A percentile compares a stretch with the other conserved stretches of the same genome.
These are phyloP conservation scores for Chascanopsetta lugubris DNA, from an alignment of 2,113 vertebrate species.

Conservation along the genomic window DNA sequence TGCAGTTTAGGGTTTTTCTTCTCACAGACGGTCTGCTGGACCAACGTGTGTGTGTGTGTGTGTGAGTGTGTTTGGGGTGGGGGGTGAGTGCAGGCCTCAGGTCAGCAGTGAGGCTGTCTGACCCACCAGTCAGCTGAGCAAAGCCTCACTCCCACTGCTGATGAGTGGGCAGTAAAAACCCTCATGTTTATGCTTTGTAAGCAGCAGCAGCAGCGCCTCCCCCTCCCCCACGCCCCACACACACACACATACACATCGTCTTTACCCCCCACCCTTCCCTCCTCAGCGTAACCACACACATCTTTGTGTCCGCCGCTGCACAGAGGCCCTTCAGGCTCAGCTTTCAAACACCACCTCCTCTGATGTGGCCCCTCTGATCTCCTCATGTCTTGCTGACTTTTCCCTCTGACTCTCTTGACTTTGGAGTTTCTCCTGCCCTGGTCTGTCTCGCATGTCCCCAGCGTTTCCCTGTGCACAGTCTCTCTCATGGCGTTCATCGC, in stretches of 20 bases:
- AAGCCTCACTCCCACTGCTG: slow-evolving; percentile 26
- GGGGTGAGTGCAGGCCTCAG: slow-evolving; percentile 28
- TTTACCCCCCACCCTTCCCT: slow-evolving; percentile 1
- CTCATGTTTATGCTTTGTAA: slow-evolving; percentile 58
- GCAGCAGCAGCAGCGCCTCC: no score
- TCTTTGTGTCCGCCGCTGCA: slow-evolving; percentile 57
- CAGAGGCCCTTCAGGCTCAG: slow-evolving; percentile 54
- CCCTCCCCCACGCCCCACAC: no score
- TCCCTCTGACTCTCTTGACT: slow-evolving; percentile 12
- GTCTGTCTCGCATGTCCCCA: slow-evolving; percentile 10
- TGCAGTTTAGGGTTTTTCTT: slow-evolving; percentile 19
- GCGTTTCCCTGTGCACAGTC: slow-evolving; percentile 5
- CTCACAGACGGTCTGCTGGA: slow-evolving; percentile 15
- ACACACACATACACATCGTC: background rate
- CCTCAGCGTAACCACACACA: slow-evolving; percentile 52
- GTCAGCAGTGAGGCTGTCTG: slow-evolving; percentile 16
- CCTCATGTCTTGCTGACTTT: slow-evolving; percentile 31
- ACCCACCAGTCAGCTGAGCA: slow-evolving; percentile 49
- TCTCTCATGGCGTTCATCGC: background rate
- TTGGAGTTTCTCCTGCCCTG: slow-evolving; percentile 11
- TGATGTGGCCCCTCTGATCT: slow-evolving; percentile 74
- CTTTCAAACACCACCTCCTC: slow-evolving; percentile 67
- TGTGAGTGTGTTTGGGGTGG: no score
- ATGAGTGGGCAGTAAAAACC: slow-evolving; percentile 66
- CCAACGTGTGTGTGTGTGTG: slow-evolving; percentile 54